These are phyloP conservation scores for Ranitomeya imitator DNA, from an alignment of 2,113 vertebrate genomes.

Conservation along the genomic window DNA sequence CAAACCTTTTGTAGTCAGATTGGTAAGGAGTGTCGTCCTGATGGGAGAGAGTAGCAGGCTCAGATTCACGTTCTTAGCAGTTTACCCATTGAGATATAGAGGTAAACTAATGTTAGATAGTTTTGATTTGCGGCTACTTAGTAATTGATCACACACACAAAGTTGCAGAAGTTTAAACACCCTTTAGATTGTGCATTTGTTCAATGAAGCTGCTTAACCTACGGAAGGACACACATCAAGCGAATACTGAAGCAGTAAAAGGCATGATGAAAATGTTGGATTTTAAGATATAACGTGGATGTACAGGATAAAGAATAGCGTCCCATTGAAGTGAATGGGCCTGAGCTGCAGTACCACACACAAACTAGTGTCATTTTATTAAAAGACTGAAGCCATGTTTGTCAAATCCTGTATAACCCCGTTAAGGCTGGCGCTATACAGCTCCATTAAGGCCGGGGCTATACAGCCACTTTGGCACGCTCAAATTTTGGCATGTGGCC, in stretches of 20 bases:
- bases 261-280: not conserved
- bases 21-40: not conserved
- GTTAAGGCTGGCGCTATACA: not conserved
- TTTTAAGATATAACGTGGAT: not conserved
- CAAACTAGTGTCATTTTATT: not conserved
- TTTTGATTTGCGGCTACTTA: not conserved
- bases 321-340: not conserved
- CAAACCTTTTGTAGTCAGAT: not conserved
- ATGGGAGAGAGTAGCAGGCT: not conserved
- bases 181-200: not conserved
- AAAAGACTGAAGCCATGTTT: not conserved
- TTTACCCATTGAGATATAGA: not conserved
- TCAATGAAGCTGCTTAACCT: not conserved
- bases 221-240: not conserved
- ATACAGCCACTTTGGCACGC: no score
- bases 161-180: not conserved
- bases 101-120: not conserved
- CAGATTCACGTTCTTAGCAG: not conserved
- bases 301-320: not conserved
- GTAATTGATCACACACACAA: not conserved
- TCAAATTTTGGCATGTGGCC: no score
- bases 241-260: slow-evolving; percentile 14
- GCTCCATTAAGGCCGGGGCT: no score
- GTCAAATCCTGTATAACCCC: not conserved
- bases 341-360: not conserved